Conservation (phyloP, 2,113 vertebrate genomes). For the Myotis davidii region DNA sequence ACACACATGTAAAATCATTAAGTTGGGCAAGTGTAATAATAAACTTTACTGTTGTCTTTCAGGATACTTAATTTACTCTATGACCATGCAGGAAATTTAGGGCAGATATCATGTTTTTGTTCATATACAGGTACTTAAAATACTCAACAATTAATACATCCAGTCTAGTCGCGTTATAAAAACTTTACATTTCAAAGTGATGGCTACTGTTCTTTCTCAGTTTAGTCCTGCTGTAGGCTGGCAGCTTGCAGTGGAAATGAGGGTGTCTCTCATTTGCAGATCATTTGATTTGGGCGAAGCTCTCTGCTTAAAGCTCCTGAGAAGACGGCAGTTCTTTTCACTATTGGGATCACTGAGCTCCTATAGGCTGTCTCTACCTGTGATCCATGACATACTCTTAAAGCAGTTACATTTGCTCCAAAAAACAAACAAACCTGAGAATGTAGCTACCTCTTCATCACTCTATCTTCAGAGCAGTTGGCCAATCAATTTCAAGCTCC, state of each 20-base stretch:
- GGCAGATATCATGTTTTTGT: neutral
- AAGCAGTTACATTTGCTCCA: conserved; percentile 16
- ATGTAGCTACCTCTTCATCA: neutral
- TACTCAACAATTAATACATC: neutral
- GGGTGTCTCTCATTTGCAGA: neutral
- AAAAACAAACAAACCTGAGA: neutral
- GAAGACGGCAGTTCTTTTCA: neutral
- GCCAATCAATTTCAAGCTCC: neutral
- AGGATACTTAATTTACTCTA: conserved; percentile 15
- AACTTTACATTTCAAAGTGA: conserved; percentile 1
- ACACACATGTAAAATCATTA: neutral
- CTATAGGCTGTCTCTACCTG: neutral
- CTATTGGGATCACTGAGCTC: neutral
- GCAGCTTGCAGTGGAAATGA: neutral
- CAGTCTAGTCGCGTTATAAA: neutral
- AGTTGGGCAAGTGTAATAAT: neutral
- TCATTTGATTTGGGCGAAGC: neutral
- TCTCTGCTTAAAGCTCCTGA: neutral
- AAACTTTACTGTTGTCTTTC: conserved; percentile 3
- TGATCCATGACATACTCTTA: neutral
- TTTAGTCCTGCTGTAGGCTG: neutral
- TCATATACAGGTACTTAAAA: conserved; percentile 4
- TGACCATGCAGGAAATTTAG: conserved; percentile 1
- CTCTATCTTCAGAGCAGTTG: neutral
- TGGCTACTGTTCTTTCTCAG: neutral